A percentile compares a stretch with the other conserved stretches of the same genome.
Conservation (phyloP, 2,113 vertebrate genomes). For the Hiodon tergisus region DNA sequence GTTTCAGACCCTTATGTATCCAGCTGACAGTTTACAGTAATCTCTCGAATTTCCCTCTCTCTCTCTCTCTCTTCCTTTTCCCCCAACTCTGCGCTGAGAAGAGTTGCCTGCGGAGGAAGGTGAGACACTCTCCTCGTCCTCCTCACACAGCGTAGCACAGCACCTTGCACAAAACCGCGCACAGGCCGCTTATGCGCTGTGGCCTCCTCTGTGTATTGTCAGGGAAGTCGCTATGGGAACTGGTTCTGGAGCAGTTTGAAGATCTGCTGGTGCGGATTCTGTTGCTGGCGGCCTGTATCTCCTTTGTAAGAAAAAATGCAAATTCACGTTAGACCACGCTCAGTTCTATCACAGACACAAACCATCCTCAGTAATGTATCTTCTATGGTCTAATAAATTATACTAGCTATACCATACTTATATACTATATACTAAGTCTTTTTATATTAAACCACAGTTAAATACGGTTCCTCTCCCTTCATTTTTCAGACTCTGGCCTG, state of each 20-base stretch:
- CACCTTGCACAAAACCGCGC: not conserved
- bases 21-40: not conserved
- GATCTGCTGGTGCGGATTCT: constrained; percentile 69
- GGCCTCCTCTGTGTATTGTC: constrained; percentile 23
- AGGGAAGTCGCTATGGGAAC: constrained; percentile 71
- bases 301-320: constrained; percentile 59
- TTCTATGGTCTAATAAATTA: not conserved
- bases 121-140: constrained; percentile 32
- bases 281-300: constrained; percentile 69
- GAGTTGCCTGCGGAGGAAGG: constrained; percentile 70
- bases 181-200: not conserved
- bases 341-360: not conserved
- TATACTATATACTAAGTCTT: not conserved
- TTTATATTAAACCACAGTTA: not conserved
- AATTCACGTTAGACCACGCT: not conserved
- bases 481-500: constrained; percentile 61
- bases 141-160: not conserved
- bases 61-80: constrained; percentile 4
- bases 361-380: not conserved
- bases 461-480: not conserved
- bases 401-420: not conserved
- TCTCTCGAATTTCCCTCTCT: not conserved
- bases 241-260: constrained; percentile 71
- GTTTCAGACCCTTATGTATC: not conserved
- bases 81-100: constrained; percentile 26